A percentile compares a stretch with the other conserved stretches of the same genome.
These are phyloP conservation scores for Dreissena polymorpha DNA, from an alignment of 1,140 invertebrate species.

Conservation along the genomic window DNA sequence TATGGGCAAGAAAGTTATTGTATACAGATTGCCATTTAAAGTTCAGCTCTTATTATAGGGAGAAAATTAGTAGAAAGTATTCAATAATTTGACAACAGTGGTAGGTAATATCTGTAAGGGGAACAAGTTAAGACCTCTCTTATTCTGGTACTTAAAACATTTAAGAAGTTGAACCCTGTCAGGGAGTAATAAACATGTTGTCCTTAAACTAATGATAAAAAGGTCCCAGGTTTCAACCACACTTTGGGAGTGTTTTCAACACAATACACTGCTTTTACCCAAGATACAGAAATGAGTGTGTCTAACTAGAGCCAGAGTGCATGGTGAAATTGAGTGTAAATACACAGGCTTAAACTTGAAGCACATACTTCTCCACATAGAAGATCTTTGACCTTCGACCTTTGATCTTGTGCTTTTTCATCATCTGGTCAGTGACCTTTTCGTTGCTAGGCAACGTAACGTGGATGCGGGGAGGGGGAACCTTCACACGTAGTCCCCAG, in stretches of 20 bases:
- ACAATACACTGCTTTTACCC: not conserved
- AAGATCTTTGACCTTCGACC: slow-evolving; percentile 55
- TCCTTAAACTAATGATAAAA: too few species aligned
- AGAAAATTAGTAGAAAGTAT: too few species aligned
- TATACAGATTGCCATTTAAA: too few species aligned
- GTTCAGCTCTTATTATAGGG: too few species aligned
- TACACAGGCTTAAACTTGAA: not conserved
- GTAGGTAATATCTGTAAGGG: too few species aligned
- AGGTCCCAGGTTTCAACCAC: too few species aligned
- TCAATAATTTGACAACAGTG: too few species aligned
- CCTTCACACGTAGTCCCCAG: slow-evolving; percentile 43
- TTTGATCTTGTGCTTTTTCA: slow-evolving; percentile 49
- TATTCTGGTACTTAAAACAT: too few species aligned
- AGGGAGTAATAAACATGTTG: too few species aligned
- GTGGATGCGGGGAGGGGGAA: slow-evolving; percentile 45
- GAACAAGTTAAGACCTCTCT: too few species aligned
- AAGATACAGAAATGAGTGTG: not conserved
- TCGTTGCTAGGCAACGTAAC: slow-evolving; percentile 38
- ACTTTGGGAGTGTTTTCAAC: not conserved
- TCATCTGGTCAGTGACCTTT: slow-evolving; percentile 35
- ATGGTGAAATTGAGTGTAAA: not conserved
- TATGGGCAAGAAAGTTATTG: too few species aligned
- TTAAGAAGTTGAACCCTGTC: too few species aligned
- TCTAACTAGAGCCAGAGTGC: not conserved
- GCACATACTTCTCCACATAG: slow-evolving; percentile 2